These are phyloP conservation scores for Philhelius pedissequus DNA, from an alignment of 2,888 invertebrate species.

Conservation along the genomic window DNA sequence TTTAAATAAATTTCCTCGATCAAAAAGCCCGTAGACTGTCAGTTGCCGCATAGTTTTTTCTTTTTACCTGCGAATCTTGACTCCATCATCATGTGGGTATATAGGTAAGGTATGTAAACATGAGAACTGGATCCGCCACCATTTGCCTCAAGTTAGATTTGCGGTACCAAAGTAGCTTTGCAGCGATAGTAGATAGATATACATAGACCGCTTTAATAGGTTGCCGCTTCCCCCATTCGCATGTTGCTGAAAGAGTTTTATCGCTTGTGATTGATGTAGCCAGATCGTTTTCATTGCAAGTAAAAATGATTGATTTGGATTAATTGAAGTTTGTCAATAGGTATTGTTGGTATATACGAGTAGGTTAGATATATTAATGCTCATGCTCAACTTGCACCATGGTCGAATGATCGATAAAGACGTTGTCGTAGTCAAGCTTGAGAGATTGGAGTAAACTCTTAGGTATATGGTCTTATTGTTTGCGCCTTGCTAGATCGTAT, in stretches of 20 bases:
- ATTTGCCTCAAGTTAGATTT: background rate
- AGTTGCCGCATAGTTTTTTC: constrained; percentile 8
- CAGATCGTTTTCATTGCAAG: constrained; percentile 42
- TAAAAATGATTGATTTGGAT: constrained; percentile 57
- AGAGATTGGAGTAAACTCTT: background rate
- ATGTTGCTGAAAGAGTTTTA: constrained; percentile 4
- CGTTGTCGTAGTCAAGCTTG: constrained; percentile 12
- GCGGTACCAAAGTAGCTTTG: constrained; percentile 5
- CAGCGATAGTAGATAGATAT: too few species aligned
- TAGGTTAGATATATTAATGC: too few species aligned
- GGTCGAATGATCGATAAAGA: constrained; percentile 25
- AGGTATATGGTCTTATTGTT: background rate
- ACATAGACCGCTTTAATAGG: background rate
- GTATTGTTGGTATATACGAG: background rate
- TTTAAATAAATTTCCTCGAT: constrained; percentile 61
- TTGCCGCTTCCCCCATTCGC: background rate
- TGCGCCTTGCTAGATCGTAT: constrained; percentile 1
- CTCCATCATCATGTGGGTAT: too few species aligned
- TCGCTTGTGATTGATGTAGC: constrained; percentile 17
- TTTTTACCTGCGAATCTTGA: background rate
- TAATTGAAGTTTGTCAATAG: constrained; percentile 60
- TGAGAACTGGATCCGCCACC: constrained; percentile 38
- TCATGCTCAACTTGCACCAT: background rate
- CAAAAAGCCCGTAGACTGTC: constrained; percentile 10
- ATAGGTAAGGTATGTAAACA: too few species aligned